Base-by-base conservation (phyloP, 2,888 invertebrate species). In the Hydropsyche betteni region DNA sequence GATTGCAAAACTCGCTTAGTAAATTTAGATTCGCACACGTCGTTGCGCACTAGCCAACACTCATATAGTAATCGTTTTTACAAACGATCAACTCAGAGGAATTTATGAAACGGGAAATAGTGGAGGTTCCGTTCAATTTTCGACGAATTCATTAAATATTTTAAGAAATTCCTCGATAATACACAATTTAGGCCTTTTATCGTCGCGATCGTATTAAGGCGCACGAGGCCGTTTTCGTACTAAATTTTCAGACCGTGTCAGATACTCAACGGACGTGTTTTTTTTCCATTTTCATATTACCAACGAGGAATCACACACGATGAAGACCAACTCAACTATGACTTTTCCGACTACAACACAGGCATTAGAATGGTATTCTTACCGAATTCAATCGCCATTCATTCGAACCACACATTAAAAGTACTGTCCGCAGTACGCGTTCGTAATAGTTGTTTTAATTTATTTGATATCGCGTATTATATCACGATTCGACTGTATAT, bases 291-390 rank as follows among this genome's bases (percentile, higher is more conserved):
- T 44, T 44, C 44, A 44, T 55, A 55, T 55, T 64, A 64, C 64
- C 36, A 64, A 34, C 33, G 34, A 64, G 64, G 64, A 64, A 33
- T 64, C 34, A 64, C 64, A 64, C 64, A 64, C 64, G 12, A 64
- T 64, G 64, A 64, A 64, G 34, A 64, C 64, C 64, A 64, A 64
- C 36, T 64, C 64, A 64, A 64, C 36, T 64, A 64, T 64, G 64
- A 64, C 64, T 64, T 34, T 64, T 6, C 55, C 55, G 55, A 44
- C 44, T 44, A 8, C 44, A 44, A 44, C 44, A 44, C 44, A 44
- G 7, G 10, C 44, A 44, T 44, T 44, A 44, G 44, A 44, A 44
- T 8, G 44, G 44, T 44, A 44, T 44, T 44, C 6, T 44, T 44
- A 44, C 44, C 44, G 44, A 44, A 44, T 44, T 44, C 44, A 44